Evolutionary conservation across 1,140 invertebrate species (phyloP).

Genomic region (Macrostomum lignano): DNA sequence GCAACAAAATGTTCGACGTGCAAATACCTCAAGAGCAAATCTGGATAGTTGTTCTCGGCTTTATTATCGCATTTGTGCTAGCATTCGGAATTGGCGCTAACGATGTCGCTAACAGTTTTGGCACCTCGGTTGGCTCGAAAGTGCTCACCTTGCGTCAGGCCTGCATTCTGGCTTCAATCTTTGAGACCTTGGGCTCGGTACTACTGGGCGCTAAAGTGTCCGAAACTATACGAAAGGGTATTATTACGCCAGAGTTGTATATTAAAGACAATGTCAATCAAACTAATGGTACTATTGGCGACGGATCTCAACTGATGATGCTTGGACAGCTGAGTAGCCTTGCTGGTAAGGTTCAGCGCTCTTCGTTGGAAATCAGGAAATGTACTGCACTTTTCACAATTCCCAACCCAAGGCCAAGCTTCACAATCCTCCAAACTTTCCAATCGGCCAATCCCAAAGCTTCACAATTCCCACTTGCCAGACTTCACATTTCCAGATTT

Average conservation of each 20-base stretch:
- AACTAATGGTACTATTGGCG: background rate
- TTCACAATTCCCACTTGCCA: too few species aligned
- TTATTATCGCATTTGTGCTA: conserved; percentile 65
- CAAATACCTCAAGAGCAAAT: conserved; percentile 15
- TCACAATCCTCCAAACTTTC: too few species aligned
- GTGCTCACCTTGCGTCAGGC: conserved; percentile 69
- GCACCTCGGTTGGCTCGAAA: conserved; percentile 75
- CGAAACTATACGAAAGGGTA: conserved; percentile 88
- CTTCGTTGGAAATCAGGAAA: too few species aligned
- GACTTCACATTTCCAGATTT: too few species aligned
- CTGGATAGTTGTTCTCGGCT: conserved; percentile 62
- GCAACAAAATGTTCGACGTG: too few species aligned
- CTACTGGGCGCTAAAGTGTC: conserved; percentile 50
- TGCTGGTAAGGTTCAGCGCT: too few species aligned
- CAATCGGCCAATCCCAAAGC: too few species aligned
- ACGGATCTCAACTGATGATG: conserved; percentile 4
- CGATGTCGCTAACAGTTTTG: conserved; percentile 92
- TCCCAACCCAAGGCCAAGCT: too few species aligned
- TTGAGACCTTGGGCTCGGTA: conserved; percentile 42
- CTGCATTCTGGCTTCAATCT: conserved; percentile 70
- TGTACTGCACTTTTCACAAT: too few species aligned
- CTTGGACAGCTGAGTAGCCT: background rate
- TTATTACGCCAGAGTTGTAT: conserved; percentile 52
- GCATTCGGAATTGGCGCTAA: conserved; percentile 92
- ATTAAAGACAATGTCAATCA: too few species aligned